Evolutionary conservation across 2,797 vertebrate species (phyloP).

Genomic region (Pipistrellus kuhlii): DNA sequence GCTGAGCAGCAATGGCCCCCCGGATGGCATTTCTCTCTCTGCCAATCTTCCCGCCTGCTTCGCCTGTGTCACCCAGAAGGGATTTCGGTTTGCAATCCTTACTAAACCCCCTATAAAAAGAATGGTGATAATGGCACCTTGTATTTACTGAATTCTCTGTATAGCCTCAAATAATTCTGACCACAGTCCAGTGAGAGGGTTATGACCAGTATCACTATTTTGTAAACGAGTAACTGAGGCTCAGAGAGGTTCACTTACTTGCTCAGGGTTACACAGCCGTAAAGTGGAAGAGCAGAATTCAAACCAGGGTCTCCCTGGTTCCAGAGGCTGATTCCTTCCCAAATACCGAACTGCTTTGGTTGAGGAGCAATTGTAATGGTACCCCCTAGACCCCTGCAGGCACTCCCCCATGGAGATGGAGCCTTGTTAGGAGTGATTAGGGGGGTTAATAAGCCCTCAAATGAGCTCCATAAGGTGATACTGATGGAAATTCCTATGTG

Average conservation of each 20-base stretch:
- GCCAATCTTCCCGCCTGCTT: not conserved
- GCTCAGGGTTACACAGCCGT: not conserved
- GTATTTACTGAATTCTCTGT: not conserved
- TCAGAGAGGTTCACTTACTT: not conserved
- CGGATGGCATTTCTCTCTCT: not conserved
- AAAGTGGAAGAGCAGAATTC: not conserved
- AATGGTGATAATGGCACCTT: not conserved
- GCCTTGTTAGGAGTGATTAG: not conserved
- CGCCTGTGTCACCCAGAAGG: not conserved
- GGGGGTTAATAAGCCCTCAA: constrained; percentile 15
- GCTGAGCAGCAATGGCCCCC: not conserved
- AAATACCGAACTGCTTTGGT: not conserved
- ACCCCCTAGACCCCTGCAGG: not conserved
- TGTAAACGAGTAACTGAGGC: not conserved
- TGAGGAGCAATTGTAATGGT: not conserved
- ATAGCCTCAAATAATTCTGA: not conserved
- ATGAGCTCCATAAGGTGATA: constrained; percentile 15
- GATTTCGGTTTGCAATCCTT: not conserved
- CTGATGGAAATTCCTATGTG: not conserved
- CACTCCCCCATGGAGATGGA: not conserved
- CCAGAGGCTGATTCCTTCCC: not conserved
- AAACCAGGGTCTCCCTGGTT: not conserved
- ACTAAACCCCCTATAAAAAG: not conserved
- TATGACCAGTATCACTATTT: not conserved
- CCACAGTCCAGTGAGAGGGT: not conserved